Conservation (phyloP, 2,888 invertebrate genomes). For the Cataglyphis cursor region DNA sequence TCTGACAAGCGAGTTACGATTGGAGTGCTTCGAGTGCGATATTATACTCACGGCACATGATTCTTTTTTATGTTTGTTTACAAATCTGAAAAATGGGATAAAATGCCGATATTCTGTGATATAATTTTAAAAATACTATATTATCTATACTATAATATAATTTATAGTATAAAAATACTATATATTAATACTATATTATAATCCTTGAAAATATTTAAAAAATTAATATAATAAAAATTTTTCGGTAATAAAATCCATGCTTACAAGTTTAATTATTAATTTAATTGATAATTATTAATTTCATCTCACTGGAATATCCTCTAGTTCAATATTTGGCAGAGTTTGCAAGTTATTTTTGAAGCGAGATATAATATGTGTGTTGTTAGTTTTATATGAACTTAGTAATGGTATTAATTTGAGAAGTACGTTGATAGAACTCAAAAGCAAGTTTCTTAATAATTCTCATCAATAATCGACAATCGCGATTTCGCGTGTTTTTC, state of each 20-base stretch:
- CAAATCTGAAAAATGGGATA: not conserved
- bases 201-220: not conserved
- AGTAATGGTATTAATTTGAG: slow-evolving; percentile 23
- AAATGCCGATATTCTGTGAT: not conserved
- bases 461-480: slow-evolving; percentile 33
- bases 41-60: slow-evolving; percentile 5
- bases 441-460: slow-evolving; percentile 26
- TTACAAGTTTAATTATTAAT: too few relatives aligned
- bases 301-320: not conserved
- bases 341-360: not conserved
- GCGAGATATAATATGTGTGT: not conserved
- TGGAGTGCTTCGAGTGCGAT: not conserved
- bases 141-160: not conserved
- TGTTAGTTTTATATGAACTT: not conserved
- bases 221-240: not conserved
- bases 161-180: too few relatives aligned
- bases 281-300: not conserved
- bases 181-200: not conserved
- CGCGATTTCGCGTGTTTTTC: slow-evolving; percentile 38
- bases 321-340: not conserved
- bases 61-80: slow-evolving; percentile 22
- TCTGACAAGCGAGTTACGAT: slow-evolving; percentile 39
- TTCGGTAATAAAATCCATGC: not conserved
- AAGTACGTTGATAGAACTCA: slow-evolving; percentile 2
- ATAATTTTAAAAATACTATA: too few relatives aligned